phyloP scores from a whole-genome alignment of 2,797 vertebrate genomes.

The Peromyscus aztecus region DNA sequence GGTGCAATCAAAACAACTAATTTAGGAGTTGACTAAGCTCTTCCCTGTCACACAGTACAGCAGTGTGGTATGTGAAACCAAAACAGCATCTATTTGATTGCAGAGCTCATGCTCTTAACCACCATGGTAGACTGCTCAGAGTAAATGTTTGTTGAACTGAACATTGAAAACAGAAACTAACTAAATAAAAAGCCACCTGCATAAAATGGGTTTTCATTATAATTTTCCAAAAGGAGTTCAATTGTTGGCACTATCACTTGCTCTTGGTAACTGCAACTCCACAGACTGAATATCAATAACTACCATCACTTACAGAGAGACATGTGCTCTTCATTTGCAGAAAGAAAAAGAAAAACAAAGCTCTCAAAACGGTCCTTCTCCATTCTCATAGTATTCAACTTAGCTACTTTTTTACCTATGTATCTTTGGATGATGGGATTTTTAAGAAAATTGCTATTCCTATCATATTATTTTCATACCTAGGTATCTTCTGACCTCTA shows the following conservation, averaged over 20 bases:
- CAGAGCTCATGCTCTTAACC: constrained; percentile 4
- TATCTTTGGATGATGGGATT: background rate
- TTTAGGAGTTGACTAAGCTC: background rate
- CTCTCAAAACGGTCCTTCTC: background rate
- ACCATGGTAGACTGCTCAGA: background rate
- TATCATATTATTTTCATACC: constrained; percentile 19
- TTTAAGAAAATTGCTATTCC: background rate
- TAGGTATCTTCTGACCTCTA: background rate
- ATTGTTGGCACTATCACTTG: background rate
- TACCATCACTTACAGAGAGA: background rate
- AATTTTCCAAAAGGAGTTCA: background rate
- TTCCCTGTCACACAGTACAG: background rate
- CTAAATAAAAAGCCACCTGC: background rate
- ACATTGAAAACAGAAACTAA: background rate
- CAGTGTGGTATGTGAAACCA: background rate
- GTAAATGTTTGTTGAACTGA: constrained; percentile 51
- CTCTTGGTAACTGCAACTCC: constrained; percentile 16
- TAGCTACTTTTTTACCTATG: background rate
- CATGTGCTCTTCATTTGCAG: background rate
- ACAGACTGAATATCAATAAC: background rate
- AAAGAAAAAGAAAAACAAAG: background rate
- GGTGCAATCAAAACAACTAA: background rate
- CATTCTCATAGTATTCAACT: background rate
- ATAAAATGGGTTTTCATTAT: constrained; percentile 31
- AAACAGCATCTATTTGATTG: constrained; percentile 7